A percentile compares a stretch with the other conserved stretches of the same genome.
Evolutionary conservation across 2,113 vertebrate species (phyloP).

Genomic region (Ciconia boyciana): DNA sequence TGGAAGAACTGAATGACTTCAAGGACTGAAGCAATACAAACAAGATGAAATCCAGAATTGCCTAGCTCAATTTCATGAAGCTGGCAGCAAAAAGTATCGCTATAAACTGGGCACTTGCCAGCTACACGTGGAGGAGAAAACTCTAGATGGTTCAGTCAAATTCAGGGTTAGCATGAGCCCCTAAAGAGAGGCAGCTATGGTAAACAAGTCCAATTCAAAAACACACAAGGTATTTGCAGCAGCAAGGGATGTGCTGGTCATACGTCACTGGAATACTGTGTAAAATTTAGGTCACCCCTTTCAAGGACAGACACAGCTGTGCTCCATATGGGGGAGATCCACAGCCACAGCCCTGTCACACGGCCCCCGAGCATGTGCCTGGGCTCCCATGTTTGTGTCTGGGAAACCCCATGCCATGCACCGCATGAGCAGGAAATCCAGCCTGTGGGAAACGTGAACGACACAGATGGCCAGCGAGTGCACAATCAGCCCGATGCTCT

Average conservation of each 20-base stretch:
- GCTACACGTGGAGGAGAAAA: conserved; percentile 2
- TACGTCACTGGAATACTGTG: conserved; percentile 17
- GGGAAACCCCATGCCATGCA: conserved; percentile 50
- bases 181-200: background rate
- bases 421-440: background rate
- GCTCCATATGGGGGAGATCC: conserved; percentile 50
- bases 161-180: background rate
- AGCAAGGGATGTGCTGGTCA: background rate
- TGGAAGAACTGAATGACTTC: background rate
- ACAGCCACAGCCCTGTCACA: conserved; percentile 16
- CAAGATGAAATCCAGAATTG: conserved; percentile 5
- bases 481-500: background rate
- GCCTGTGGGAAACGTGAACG: background rate
- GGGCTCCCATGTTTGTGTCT: conserved; percentile 46
- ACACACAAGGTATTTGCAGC: background rate
- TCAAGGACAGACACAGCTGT: conserved; percentile 61
- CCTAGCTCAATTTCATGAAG: background rate
- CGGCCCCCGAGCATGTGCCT: conserved; percentile 14
- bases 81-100: background rate
- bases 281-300: conserved; percentile 60
- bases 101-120: conserved; percentile 1
- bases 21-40: background rate
- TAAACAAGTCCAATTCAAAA: conserved; percentile 41
- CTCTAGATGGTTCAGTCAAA: background rate
- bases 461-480: conserved; percentile 11